phyloP scores from a whole-genome alignment of 2,113 vertebrate genomes.

The Ictalurus furcatus region DNA sequence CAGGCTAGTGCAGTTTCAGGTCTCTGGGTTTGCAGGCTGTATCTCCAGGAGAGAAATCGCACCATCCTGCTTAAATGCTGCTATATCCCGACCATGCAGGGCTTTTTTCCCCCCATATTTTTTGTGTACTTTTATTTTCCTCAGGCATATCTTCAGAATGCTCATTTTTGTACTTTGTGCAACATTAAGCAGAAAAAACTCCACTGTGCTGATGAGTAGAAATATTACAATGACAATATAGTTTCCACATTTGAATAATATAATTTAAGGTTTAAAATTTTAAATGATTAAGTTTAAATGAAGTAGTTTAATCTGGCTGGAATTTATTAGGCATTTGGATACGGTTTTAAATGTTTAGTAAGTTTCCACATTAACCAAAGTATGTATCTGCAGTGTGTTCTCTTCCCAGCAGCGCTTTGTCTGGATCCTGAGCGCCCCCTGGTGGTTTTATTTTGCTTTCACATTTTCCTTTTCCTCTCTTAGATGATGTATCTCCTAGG shows the following conservation, averaged over 20 bases:
- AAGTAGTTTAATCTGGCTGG: background rate
- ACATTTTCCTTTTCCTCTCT: background rate
- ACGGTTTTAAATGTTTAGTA: background rate
- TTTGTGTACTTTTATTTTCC: background rate
- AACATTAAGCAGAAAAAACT: background rate
- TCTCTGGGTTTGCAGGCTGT: conserved; percentile 17
- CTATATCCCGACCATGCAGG: background rate
- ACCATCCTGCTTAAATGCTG: background rate
- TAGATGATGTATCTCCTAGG: background rate
- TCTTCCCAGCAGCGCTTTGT: background rate
- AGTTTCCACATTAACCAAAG: background rate
- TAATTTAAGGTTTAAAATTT: background rate
- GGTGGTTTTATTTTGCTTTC: background rate
- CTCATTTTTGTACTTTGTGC: background rate
- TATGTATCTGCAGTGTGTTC: background rate
- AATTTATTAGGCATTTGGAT: background rate
- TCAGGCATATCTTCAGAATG: background rate
- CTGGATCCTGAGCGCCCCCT: conserved; percentile 6
- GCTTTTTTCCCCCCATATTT: background rate
- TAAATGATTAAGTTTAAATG: background rate
- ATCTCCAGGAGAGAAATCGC: conserved; percentile 19
- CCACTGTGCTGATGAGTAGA: background rate
- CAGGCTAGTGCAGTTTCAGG: conserved; percentile 17
- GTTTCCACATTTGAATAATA: background rate
- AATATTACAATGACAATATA: background rate